Base-by-base conservation (phyloP, 2,113 vertebrate genomes). In the Pelodiscus sinensis region DNA sequence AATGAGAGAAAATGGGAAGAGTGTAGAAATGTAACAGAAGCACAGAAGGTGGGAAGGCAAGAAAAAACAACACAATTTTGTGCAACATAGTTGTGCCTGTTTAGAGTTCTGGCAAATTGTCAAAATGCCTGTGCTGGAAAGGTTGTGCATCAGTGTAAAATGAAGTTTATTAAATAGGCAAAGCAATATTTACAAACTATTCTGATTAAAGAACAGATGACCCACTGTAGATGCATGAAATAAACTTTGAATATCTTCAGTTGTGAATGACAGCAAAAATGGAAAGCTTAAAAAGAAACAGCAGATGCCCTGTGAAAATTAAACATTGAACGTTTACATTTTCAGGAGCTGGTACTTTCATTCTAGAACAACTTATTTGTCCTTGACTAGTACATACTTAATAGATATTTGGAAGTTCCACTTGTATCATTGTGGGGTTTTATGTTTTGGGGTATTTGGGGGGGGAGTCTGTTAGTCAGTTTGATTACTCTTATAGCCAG, bases 401-500 rank as follows among this genome's bases (percentile, higher is more conserved):
- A 0, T 8, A 90, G 79, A 87, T 29, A 90, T 90, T 75, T 84
- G 31, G 22, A 90, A 86, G 50, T 73, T 88, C 18, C 86, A 78
- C 10, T 2, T 79, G 62, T 29, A 71, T 18, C 44, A 44, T 44
- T 44, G 44, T 44, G 44, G 44, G 44, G 44, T 44, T 44, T 44
- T 44, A 44, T 44, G 44, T 44, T 44, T 44, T 44, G 44, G 44
- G 44, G 44, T 44, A 44, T 44, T 44, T 5, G 44, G 44, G 44
- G 44, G 44, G 44, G 31, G 1, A 22, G 44, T n/a, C 2, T 31
- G 35, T 4, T 94, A 62, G 35, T 90, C 87, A 90, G 58, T 73
- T 94, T 93, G n/a, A 71, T 96, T 94, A 54, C 21, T 86, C 65
- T 90, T 55, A 25, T 6, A 87, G 60, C 84, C 84, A 96, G 85